Base-by-base conservation (phyloP, 2,113 vertebrate genomes). In the Platysternon megacephalum region DNA sequence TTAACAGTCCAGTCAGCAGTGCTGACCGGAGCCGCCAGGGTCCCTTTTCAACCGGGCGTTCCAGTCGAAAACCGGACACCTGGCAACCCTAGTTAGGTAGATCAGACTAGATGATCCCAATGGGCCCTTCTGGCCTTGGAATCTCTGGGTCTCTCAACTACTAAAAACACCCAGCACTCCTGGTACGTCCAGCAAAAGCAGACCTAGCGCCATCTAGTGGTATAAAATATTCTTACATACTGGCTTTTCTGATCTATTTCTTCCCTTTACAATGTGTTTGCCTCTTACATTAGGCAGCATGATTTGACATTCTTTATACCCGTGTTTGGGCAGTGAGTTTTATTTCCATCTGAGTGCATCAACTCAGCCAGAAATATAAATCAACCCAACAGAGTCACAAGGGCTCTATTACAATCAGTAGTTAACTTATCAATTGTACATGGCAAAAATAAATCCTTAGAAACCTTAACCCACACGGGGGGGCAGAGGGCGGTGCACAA, bases 401-500 rank as follows among this genome's bases (percentile, higher is more conserved):
- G 26, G 26, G 11, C 44, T 42, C 5, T 44, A 46, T 28, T 8
- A 10, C 74, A 78, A 78, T 12, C 42, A 46, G 74, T 14, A 28
- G 42, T 13, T 78, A 13, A 28, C 13, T 29, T 78, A 46, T 28
- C 26, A 26, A 44, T 78, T 78, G 39, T 46, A 28, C 42, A 78
- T 72, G 65, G n/a, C 65, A 26, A 78, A 46, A 44, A 44, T 4
- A 28, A 46, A 78, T 26, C 42, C 11, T 28, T 13, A 4, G 22
- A 11, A 28, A 26, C 74, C 74, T 28, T 46, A 28, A 76, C 22
- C 26, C 42, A n/a, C 2, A 7, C 61, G 4, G 16, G 14, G 16
- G 35, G 35, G 6, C 4, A 4, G 4, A 2, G 19, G 16, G 1
- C 44, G 8, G 3, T n/a, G 7, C 61, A n/a, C 11, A 76, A 44